These are phyloP conservation scores for Xyrichtys novacula DNA, from an alignment of 2,797 vertebrate genomes.

Conservation along the genomic window DNA sequence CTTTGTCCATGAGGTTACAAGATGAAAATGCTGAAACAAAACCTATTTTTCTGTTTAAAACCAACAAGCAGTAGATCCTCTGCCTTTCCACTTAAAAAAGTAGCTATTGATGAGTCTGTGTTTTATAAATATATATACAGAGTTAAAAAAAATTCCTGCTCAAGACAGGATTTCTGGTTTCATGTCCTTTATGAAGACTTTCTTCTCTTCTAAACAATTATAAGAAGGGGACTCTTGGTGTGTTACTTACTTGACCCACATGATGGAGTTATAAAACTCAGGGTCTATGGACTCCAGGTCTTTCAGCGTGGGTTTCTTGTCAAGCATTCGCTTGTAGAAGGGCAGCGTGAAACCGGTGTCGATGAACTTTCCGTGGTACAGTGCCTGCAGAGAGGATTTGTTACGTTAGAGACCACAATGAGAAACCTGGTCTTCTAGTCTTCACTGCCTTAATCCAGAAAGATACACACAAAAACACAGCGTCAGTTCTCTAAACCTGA, in stretches of 20 bases:
- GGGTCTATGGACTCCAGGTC: constrained; percentile 98
- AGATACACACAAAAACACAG: constrained; percentile 1
- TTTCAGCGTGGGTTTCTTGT: constrained; percentile 96
- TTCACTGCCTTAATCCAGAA: background rate
- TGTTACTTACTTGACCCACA: constrained; percentile 96
- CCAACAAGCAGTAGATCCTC: too few species aligned
- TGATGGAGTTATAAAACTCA: constrained; percentile 97
- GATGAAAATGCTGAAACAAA: too few species aligned
- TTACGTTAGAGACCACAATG: constrained; percentile 21
- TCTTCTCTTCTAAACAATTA: background rate
- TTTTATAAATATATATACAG: too few species aligned
- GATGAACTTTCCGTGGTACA: constrained; percentile 98
- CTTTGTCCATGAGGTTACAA: too few species aligned
- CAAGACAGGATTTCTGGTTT: background rate
- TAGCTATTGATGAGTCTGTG: too few species aligned
- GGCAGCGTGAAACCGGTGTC: constrained; percentile 98
- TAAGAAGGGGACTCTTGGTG: background rate
- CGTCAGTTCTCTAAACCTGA: background rate
- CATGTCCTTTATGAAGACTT: background rate
- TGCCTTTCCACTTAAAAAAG: too few species aligned
- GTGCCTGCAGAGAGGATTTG: constrained; percentile 81
- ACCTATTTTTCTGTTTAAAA: too few species aligned
- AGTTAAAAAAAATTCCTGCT: too few species aligned
- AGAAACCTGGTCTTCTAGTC: background rate
- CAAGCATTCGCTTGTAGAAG: constrained; percentile 98